Percentiles rank a stretch among this genome's conserved stretches.
Conservation (phyloP, 2,113 vertebrate genomes). For the Sander lucioperca region DNA sequence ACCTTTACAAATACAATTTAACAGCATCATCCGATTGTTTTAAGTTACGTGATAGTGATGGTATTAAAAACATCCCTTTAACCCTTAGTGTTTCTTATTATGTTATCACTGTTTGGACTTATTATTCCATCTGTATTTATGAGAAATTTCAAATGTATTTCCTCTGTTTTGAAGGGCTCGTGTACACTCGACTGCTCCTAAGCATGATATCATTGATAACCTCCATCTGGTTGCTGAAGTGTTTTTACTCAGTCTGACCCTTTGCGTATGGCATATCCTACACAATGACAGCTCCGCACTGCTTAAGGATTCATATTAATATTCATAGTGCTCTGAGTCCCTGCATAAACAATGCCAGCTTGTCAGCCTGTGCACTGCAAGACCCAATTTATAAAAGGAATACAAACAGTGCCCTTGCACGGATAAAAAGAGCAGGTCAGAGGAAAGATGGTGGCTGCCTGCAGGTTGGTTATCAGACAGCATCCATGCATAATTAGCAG, state of each 20-base stretch:
- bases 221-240: slow-evolving; percentile 62
- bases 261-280: slow-evolving; percentile 49
- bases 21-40: not conserved
- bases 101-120: not conserved
- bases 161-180: slow-evolving; percentile 16
- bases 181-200: slow-evolving; percentile 1
- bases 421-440: slow-evolving; percentile 70
- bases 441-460: slow-evolving; percentile 64
- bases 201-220: slow-evolving; percentile 63
- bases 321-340: slow-evolving; percentile 67
- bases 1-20: not conserved
- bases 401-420: slow-evolving; percentile 79
- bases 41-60: not conserved
- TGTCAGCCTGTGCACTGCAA: slow-evolving; percentile 62
- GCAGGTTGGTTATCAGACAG: slow-evolving; percentile 66
- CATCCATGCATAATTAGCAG: slow-evolving; percentile 66
- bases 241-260: slow-evolving; percentile 56
- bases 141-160: slow-evolving; percentile 11
- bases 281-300: slow-evolving; percentile 57
- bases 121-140: not conserved
- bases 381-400: slow-evolving; percentile 68
- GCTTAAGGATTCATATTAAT: slow-evolving; percentile 72
- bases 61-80: not conserved
- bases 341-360: slow-evolving; percentile 72
- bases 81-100: not conserved